A percentile compares a stretch with the other conserved stretches of the same genome.
Conservation (phyloP, 2,113 vertebrate genomes). For the Delphinus delphis region DNA sequence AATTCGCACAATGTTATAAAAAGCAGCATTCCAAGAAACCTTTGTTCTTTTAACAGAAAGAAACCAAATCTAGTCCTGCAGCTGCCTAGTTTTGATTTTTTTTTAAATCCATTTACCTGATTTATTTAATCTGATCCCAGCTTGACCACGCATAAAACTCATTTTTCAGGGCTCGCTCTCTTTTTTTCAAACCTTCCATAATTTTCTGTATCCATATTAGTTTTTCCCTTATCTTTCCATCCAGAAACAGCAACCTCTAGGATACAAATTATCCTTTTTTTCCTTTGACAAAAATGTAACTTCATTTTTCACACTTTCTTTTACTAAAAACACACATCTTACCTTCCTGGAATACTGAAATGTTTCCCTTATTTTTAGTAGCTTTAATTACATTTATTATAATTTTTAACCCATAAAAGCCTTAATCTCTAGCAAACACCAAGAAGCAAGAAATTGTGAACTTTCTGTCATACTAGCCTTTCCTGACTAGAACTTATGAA, state of each 20-base stretch:
- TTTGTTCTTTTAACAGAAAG: neutral
- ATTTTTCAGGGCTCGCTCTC: neutral
- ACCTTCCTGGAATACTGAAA: neutral
- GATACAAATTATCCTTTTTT: neutral
- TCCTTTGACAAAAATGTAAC: neutral
- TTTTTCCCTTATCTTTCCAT: neutral
- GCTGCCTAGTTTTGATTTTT: neutral
- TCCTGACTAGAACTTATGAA: neutral
- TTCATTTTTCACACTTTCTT: neutral
- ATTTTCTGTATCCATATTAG: neutral
- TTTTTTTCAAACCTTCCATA: neutral
- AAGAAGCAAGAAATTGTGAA: neutral
- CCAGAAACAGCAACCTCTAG: neutral
- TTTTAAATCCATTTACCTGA: neutral
- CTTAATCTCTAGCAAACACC: neutral
- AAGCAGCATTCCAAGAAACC: neutral
- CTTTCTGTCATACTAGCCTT: neutral
- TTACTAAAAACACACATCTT: neutral
- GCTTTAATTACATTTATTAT: neutral
- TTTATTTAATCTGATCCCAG: neutral
- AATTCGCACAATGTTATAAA: neutral
- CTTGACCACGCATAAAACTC: neutral
- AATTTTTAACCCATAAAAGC: neutral
- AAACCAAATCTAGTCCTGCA: neutral
- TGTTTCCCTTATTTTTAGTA: neutral